Evolutionary conservation across 2,888 invertebrate species (phyloP), one percentile per base, ranked within the genome.

Genomic region (Tetanocera ferruginea): DNA sequence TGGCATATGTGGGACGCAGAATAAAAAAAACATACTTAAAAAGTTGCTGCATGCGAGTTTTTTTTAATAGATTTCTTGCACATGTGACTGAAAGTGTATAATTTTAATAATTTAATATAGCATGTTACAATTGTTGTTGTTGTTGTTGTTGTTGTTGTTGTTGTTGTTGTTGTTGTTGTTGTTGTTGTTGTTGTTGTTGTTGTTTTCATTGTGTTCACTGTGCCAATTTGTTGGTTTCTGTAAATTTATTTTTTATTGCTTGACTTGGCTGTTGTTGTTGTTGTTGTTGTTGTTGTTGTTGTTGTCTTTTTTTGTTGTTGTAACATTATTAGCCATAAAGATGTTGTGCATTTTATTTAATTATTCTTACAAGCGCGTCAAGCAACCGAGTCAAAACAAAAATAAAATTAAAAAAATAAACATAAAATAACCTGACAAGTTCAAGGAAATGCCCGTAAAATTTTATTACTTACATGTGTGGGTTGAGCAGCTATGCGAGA

Each of bases 141-240:
- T 69, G 43, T 71, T 57, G n/a, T 51, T 64, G 37, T 77, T 49
- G 37, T 60, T 78, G 72, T 60, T 78, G 43, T 62, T 28, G 31
- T 25, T 9, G 64, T 66, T 66, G 17, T 19, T 25, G 37, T 57
- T 55, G 31, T 5, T 55, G 55, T 14, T 28, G 70, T 17, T 70
- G 9, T 11, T 69, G 51, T 17, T 14, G 11, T 23, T 51, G 43
- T 43, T 69, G 17, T 6, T 52, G 60, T 31, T 57, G 43, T 55
- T 67, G 37, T 69, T 70, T 43, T 66, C 60, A 19, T 70, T 67
- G n/a, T 43, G 14, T n/a, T n/a, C n/a, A 14, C 43, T 43, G 43
- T 43, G 55, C n/a, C 6, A 23, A 55, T 55, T 23, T 43, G 43
- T 43, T 49, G 52, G 31, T 76, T 49, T n/a, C 34, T 78, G 71